Evolutionary conservation across 2,113 vertebrate species (phyloP), one percentile per base, ranked within the genome.

Genomic region (Sclerurus mexicanus): DNA sequence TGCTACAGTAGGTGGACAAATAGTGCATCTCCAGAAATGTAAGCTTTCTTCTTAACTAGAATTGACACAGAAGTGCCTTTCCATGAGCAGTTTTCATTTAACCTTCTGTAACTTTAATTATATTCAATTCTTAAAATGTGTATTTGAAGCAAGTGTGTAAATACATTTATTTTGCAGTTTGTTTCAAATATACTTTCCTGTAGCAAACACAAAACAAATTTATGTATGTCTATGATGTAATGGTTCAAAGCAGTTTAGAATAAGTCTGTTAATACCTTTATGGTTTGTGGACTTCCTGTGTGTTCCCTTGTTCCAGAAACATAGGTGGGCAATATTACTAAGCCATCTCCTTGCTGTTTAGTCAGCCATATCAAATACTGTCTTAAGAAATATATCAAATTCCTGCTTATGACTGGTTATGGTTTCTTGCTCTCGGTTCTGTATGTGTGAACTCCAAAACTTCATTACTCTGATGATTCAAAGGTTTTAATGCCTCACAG

Each of bases 1-100:
- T 93, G 59, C 85, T 96, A 83, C 87, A 96, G 40, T 58, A 94
- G 87, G 87, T 94, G 94, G 85, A 90, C 82, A 97, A 91, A 67
- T 85, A 94, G 46, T 66, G 17, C 87, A 63, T 50, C 78, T 84
- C 33, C 39, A 4, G 82, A 94, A 95, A 87, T 80, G 93, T 95
- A 95, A 97, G 88, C 74, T 94, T 83, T 79, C 42, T 60, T 82
- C 46, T 42, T 90, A 76, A 58, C 21, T 64, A 79, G n/a, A 79
- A 30, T 64, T 91, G 49, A 22, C 53, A 66, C 50, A 82, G 53
- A 79, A 78, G n/a, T 85, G n/a, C 11, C 12, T 91, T 85, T 67
- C 33, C 33, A 44, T 55, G 2, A 66, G 14, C 94, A 84, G 71
- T 76, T 85, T 76, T 42, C 20, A 28, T 69, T 74, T 88, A 76